Base-by-base conservation (phyloP, 2,113 vertebrate genomes). In the Herpailurus yagouaroundi region DNA sequence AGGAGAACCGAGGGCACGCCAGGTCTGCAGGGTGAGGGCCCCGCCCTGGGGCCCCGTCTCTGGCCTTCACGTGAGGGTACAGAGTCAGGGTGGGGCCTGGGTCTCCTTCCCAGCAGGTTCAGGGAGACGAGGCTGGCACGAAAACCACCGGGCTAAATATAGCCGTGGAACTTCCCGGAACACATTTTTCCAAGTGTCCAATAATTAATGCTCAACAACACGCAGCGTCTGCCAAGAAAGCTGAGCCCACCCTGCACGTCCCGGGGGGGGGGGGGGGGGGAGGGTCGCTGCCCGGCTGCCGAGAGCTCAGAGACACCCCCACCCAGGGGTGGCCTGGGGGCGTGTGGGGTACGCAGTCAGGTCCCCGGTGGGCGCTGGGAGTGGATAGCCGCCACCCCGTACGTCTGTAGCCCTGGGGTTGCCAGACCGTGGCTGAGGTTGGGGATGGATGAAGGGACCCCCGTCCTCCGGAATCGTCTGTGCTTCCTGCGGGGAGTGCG, bases 101-200 rank as follows among this genome's bases (percentile, higher is more conserved):
- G 9, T 25, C 52, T 94, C 95, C 27, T 45, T 45, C 55, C 21
- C 63, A 81, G 95, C 66, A 29, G 95, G 66, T 14, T 79, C 15
- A 1, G 33, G 85, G 84, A 93, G 94, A 68, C 18, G 45, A 5
- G 4, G 50, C 88, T 95, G 96, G 95, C 95, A 41, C n/a, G 68
- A 91, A 95, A 95, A 94, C 93, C 60, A 3, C 79, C 31, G 21
- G 41, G 97, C 97, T 98, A 98, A 98, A 98, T 96, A 98, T 95
- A 98, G 97, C 95, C 48, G 27, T 74, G 79, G 92, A 83, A 55
- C 97, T 98, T 98, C 98, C 98, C 76, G 91, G 98, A 98, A 97
- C 50, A 52, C 97, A 92, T 96, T 84, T 94, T 81, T 92, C 94
- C 93, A 45, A 95, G 90, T 73, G 85, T 94, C 98, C 94, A 55